Evolutionary conservation across 2,888 invertebrate species (phyloP), one percentile per base, ranked within the genome.

Genomic region (Actias luna): DNA sequence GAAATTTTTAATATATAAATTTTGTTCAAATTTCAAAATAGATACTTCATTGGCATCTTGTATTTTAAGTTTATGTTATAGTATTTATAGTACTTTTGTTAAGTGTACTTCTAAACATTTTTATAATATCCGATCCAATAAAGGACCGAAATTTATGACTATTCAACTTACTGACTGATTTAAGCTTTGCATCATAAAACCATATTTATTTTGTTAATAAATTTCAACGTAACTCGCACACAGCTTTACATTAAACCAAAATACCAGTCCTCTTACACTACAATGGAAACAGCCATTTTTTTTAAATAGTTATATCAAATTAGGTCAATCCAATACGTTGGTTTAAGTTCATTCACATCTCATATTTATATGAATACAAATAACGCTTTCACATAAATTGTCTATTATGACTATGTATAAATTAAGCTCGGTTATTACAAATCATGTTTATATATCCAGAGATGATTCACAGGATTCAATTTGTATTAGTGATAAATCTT

Each of bases 401-500:
- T 29, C 10, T 57, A 42, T 60, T 42, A 52, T 59, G 58, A 63
- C 60, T 60, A 52, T 63, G 55, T 16, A 55, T 55, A 55, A 55
- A 55, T 55, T 55, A 29, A 27, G n/a, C 27, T 29, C 42, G 33
- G 5, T 42, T 59, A 59, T 59, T 29, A 42, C 18, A 29, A 59
- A 42, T 59, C n/a, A 46, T 18, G 42, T 59, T 59, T 59, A 59
- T 59, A 22, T 59, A 42, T n/a, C 39, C 18, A 39, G 42, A 59
- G 42, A 39, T 59, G 46, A 59, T 59, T 59, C 59, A 59, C 18
- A 18, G 7, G 25, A 59, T 59, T 59, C 59, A 59, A 63, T 63
- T 63, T 63, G 63, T 36, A 36, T 18, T 22, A 59, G 36, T 52
- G 29, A 63, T 63, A 63, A 63, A 63, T 63, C 63, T 59, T 50